phyloP scores from a whole-genome alignment of 2,797 vertebrate genomes.

The Enoplosus armatus region DNA sequence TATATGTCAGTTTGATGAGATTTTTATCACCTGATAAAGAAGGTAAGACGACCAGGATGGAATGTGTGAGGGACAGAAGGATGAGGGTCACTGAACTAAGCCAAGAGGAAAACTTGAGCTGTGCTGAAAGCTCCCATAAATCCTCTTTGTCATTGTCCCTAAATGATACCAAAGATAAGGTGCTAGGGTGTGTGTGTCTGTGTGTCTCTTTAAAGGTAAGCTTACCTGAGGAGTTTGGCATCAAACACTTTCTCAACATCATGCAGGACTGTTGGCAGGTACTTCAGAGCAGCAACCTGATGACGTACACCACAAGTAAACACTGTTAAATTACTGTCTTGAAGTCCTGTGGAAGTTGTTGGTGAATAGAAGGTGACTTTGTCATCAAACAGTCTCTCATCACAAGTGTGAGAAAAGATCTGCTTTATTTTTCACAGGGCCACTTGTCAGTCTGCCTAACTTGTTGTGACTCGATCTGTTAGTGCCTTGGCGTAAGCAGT shows the following conservation, averaged over 20 bases:
- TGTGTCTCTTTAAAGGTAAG: slow-evolving; percentile 19
- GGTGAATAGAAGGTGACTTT: slow-evolving; percentile 60
- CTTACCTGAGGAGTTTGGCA: slow-evolving; percentile 94
- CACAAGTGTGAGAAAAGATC: slow-evolving; percentile 27
- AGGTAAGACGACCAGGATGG: slow-evolving; percentile 15
- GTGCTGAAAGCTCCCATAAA: slow-evolving; percentile 31
- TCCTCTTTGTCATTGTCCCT: slow-evolving; percentile 40
- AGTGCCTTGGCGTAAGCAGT: slow-evolving; percentile 1
- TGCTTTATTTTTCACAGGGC: slow-evolving; percentile 33
- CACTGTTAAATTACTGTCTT: slow-evolving; percentile 30
- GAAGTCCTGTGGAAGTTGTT: slow-evolving; percentile 25
- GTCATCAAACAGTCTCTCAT: slow-evolving; percentile 35
- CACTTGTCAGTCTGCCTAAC: slow-evolving; percentile 20
- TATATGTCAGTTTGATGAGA: slow-evolving; percentile 62
- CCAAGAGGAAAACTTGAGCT: slow-evolving; percentile 38
- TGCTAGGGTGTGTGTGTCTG: slow-evolving; percentile 17
- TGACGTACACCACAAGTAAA: slow-evolving; percentile 50
- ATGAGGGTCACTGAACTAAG: slow-evolving; percentile 58
- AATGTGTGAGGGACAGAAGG: slow-evolving; percentile 33
- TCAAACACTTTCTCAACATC: slow-evolving; percentile 97
- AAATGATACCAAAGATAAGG: slow-evolving; percentile 51
- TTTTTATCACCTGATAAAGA: slow-evolving; percentile 58
- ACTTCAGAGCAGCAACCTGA: slow-evolving; percentile 97
- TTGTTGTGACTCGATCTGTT: slow-evolving; percentile 31
- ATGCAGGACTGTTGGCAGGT: slow-evolving; percentile 95